Percentiles rank a stretch among this genome's conserved stretches.
phyloP scores from a whole-genome alignment of 2,888 invertebrate species.

The Tineola bisselliella region DNA sequence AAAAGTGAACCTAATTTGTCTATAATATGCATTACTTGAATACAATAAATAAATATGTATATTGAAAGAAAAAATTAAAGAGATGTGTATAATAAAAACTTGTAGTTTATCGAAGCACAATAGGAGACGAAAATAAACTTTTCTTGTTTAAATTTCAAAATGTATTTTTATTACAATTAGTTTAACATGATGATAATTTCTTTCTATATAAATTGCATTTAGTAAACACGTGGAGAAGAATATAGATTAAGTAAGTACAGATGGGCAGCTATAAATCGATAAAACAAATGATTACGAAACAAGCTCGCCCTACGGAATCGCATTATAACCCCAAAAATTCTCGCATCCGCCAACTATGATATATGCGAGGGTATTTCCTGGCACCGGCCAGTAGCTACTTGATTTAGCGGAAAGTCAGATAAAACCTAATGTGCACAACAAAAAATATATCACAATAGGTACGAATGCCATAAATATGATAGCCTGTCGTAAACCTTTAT shows the following conservation, averaged over 20 bases:
- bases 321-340: constrained; percentile 17
- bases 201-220: no score
- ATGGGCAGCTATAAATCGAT: constrained; percentile 28
- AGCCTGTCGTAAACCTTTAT: constrained; percentile 67
- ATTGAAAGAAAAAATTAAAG: no score
- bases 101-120: no score
- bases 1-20: no score
- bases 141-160: no score
- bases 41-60: no score
- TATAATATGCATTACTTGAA: no score
- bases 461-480: constrained; percentile 60
- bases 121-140: no score
- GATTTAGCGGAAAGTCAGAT: constrained; percentile 69
- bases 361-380: constrained; percentile 64
- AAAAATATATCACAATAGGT: constrained; percentile 67
- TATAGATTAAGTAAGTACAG: neutral
- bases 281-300: constrained; percentile 43
- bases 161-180: no score
- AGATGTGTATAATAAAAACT: no score
- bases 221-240: no score
- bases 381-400: constrained; percentile 68
- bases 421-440: constrained; percentile 68
- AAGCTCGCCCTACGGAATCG: constrained; percentile 37
- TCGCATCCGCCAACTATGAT: constrained; percentile 53
- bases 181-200: no score